Conservation (phyloP, 2,797 vertebrate species). For the Rhinoraja longicauda region DNA sequence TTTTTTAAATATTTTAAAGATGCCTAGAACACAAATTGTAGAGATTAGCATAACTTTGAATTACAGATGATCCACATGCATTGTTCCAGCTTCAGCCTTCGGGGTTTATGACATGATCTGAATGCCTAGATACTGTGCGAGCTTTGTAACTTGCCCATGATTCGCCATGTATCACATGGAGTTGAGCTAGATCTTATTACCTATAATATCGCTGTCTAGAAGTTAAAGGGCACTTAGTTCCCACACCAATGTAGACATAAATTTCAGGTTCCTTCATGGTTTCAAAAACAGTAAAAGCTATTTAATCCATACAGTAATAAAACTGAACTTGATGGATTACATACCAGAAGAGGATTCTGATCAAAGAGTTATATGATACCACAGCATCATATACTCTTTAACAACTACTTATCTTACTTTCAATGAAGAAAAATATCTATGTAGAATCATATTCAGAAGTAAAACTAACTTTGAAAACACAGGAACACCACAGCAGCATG, state of each 20-base stretch:
- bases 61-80: slow-evolving; percentile 21
- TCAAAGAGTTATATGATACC: slow-evolving; percentile 26
- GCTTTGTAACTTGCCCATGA: slow-evolving; percentile 35
- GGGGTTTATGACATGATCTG: slow-evolving; percentile 28
- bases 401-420: not conserved
- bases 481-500: not conserved
- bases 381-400: not conserved
- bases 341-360: slow-evolving; percentile 26
- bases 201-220: slow-evolving; percentile 36
- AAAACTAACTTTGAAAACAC: slow-evolving; percentile 5
- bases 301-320: slow-evolving; percentile 39
- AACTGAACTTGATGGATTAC: slow-evolving; percentile 37
- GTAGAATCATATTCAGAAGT: not conserved
- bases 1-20: slow-evolving; percentile 3
- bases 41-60: slow-evolving; percentile 12
- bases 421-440: not conserved
- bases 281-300: slow-evolving; percentile 34
- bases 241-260: slow-evolving; percentile 34
- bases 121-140: slow-evolving; percentile 22
- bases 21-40: not conserved
- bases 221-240: slow-evolving; percentile 39
- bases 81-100: slow-evolving; percentile 14
- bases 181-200: slow-evolving; percentile 36
- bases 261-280: slow-evolving; percentile 35
- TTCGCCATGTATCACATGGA: slow-evolving; percentile 25